phyloP scores from a whole-genome alignment of 2,797 vertebrate genomes.

The Hylomyscus alleni region DNA sequence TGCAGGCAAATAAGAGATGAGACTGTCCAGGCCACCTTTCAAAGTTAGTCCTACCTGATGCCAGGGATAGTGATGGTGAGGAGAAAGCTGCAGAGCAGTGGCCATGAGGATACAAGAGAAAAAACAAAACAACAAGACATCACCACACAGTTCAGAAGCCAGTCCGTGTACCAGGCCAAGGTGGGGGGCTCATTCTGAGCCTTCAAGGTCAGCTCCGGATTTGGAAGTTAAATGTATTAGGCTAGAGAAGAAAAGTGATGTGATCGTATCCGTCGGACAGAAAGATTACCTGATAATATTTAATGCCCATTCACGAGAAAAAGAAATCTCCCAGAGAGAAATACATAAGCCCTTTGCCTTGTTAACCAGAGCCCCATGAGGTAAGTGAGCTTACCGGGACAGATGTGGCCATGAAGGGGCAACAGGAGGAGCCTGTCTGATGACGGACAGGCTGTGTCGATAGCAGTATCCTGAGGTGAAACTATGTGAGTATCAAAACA shows the following conservation, averaged over 20 bases:
- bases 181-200: not conserved
- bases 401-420: not conserved
- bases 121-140: not conserved
- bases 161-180: not conserved
- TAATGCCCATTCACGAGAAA: not conserved
- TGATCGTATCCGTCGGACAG: not conserved
- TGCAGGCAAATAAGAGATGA: not conserved
- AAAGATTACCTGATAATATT: not conserved
- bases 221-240: not conserved
- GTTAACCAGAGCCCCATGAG: not conserved
- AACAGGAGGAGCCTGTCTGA: too few species aligned
- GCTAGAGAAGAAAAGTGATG: not conserved
- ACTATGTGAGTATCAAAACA: accelerated
- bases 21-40: not conserved
- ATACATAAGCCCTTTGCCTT: not conserved
- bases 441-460: not conserved
- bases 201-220: not conserved
- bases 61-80: not conserved
- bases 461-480: not conserved
- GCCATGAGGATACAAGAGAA: not conserved
- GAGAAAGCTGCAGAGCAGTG: not conserved
- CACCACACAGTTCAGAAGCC: not conserved
- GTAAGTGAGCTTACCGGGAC: not conserved
- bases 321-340: not conserved
- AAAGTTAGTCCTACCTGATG: not conserved